Percentiles rank a stretch among this genome's conserved stretches.
These are phyloP conservation scores for Petrolisthes manimaculis DNA, from an alignment of 2,888 invertebrate species.

Conservation along the genomic window DNA sequence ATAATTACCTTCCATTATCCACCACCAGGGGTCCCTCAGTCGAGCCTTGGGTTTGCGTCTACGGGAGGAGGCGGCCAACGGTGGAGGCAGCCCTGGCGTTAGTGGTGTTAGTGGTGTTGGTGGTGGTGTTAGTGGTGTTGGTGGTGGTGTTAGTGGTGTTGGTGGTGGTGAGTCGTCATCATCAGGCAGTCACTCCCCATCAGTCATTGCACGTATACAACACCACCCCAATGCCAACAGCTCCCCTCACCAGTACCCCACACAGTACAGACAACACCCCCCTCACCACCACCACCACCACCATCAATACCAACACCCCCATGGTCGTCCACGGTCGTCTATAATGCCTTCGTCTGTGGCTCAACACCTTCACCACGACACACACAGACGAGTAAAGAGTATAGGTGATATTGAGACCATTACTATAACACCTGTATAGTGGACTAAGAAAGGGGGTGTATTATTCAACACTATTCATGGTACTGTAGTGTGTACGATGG, in stretches of 20 bases:
- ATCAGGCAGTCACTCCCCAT: conserved; percentile 43
- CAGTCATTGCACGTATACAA: conserved; percentile 29
- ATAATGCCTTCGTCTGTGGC: conserved; percentile 71
- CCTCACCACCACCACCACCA: conserved; percentile 17
- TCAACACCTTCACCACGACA: conserved; percentile 69
- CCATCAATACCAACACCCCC: conserved; percentile 37
- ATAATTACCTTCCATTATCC: too few species aligned
- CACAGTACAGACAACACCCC: conserved; percentile 14
- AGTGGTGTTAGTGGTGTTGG: too few species aligned
- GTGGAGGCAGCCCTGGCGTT: conserved; percentile 34
- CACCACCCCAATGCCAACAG: background rate
- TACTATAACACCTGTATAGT: conserved; percentile 71
- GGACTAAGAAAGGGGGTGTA: background rate
- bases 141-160: conserved; percentile 4
- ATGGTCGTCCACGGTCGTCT: conserved; percentile 55
- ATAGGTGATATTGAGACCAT: conserved; percentile 81
- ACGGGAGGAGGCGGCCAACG: conserved; percentile 66
- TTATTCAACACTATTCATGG: background rate
- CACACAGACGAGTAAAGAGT: conserved; percentile 77
- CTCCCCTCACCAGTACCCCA: background rate
- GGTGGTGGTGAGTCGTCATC: conserved; percentile 42
- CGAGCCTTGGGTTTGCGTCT: conserved; percentile 77
- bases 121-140: conserved; percentile 4
- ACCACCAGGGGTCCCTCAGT: conserved; percentile 77
- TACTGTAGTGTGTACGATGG: background rate